Evolutionary conservation across 2,113 vertebrate genomes (phyloP), one percentile per base, ranked within the genome.

Genomic region (Pan paniscus): DNA sequence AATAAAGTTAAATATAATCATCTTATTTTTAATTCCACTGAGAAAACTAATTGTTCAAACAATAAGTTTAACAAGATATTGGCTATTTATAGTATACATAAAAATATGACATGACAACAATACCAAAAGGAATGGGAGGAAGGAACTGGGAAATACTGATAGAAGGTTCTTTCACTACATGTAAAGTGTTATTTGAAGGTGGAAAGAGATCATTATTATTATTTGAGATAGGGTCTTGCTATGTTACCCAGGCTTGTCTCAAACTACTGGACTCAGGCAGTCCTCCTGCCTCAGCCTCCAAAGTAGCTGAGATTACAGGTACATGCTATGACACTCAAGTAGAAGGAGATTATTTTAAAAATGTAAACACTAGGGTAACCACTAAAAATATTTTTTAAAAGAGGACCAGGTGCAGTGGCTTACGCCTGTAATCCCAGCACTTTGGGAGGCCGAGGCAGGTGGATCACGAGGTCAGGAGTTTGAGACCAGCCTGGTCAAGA

Each of bases 21-120:
- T 57, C 43, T 81, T 91, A 78, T 90, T 85, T 93, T 82, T 55
- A 90, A 86, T 43, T 50, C 61, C 2, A 70, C 6, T 46, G 82
- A 88, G 75, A 85, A 79, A 79, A 79, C 46, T 55, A 96, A 89
- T 55, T 81, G 16, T 48, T 78, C 73, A 80, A 86, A 94, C 72
- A 94, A 52, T 67, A 68, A 82, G 30, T 68, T 23, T 46, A 79
- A 67, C 22, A 95, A 52, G 40, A 30, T n/a, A 67, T 43, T 73
- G 20, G 70, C 13, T 67, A 48, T 57, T 85, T 43, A 75, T 18
- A 43, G 1, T 27, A 50, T 8, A 50, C 30, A 57, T 61, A 43
- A 70, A 79, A 92, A 84, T 72, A 84, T 43, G 5, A 80, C 7
- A 57, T 52, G 35, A 61, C 22, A 87, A 57, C 40, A 76, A 50